These are phyloP conservation scores for Champsocephalus gunnari DNA, from an alignment of 2,797 vertebrate species.

Conservation along the genomic window DNA sequence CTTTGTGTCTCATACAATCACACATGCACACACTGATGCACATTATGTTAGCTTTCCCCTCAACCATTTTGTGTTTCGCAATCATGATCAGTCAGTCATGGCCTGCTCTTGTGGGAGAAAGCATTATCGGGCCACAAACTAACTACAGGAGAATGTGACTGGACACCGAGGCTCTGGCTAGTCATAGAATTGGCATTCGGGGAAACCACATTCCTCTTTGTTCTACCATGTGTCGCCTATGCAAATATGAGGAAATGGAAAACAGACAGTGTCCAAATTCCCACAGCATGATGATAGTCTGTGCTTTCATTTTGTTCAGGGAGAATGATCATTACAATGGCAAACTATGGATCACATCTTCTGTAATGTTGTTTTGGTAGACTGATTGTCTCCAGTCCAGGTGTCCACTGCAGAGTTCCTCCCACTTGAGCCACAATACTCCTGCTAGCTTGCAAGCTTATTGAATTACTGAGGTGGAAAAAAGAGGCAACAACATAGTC, in stretches of 20 bases:
- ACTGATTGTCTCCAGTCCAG: conserved; percentile 61
- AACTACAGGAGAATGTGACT: conserved; percentile 34
- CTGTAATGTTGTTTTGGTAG: conserved; percentile 67
- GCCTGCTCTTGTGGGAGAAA: conserved; percentile 18
- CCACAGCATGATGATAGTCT: conserved; percentile 9
- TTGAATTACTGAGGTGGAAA: conserved; percentile 63
- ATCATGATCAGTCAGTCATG: conserved; percentile 42
- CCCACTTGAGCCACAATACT: conserved; percentile 43
- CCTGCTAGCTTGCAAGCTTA: conserved; percentile 57
- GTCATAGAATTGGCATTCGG: conserved; percentile 35
- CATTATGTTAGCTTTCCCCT: conserved; percentile 51
- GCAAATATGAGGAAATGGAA: conserved; percentile 24
- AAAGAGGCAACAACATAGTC: conserved; percentile 31
- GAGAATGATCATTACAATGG: conserved; percentile 28
- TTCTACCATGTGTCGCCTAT: conserved; percentile 16
- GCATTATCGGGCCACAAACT: conserved; percentile 41
- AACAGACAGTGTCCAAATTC: conserved; percentile 14
- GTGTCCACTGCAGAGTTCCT: conserved; percentile 47
- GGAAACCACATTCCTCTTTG: conserved; percentile 19
- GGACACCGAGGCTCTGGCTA: conserved; percentile 24
- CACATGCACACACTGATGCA: conserved; percentile 17
- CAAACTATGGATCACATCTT: conserved; percentile 54
- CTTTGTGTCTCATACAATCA: not conserved
- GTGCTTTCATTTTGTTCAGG: conserved; percentile 6
- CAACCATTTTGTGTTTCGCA: conserved; percentile 41